Conservation (phyloP, 2,113 vertebrate species). For the Ammospiza caudacuta region DNA sequence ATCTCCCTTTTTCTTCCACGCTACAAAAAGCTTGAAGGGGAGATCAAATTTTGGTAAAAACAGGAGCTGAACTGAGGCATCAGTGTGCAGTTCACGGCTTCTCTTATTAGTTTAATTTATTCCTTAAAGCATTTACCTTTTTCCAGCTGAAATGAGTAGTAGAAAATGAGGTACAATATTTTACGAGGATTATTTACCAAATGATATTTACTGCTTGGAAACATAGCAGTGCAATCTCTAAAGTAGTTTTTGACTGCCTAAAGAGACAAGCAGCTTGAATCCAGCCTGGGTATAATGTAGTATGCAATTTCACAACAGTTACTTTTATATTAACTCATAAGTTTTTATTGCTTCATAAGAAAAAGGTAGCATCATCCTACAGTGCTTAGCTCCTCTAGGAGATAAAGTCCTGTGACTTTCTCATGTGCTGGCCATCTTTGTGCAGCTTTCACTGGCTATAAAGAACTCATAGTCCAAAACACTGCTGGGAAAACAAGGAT, state of each 20-base stretch:
- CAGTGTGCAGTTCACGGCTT: background rate
- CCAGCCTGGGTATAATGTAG: background rate
- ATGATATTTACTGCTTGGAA: background rate
- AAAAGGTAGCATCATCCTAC: background rate
- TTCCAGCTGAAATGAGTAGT: background rate
- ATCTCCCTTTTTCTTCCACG: background rate
- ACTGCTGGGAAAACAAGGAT: background rate
- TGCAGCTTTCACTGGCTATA: background rate
- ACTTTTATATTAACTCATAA: background rate
- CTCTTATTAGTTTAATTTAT: background rate
- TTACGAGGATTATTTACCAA: background rate
- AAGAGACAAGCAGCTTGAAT: background rate
- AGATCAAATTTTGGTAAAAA: background rate
- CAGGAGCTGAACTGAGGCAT: background rate
- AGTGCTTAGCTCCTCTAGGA: background rate
- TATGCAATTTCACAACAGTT: background rate
- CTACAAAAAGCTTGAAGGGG: background rate
- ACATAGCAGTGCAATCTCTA: background rate
- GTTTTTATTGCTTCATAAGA: slow-evolving; percentile 12
- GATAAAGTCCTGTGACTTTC: background rate
- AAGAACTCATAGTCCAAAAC: background rate
- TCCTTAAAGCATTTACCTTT: background rate
- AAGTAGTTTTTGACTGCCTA: background rate
- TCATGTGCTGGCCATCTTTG: background rate
- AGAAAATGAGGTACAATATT: background rate